Evolutionary conservation across 2,113 vertebrate genomes (phyloP).

Genomic region (Callorhinus ursinus): DNA sequence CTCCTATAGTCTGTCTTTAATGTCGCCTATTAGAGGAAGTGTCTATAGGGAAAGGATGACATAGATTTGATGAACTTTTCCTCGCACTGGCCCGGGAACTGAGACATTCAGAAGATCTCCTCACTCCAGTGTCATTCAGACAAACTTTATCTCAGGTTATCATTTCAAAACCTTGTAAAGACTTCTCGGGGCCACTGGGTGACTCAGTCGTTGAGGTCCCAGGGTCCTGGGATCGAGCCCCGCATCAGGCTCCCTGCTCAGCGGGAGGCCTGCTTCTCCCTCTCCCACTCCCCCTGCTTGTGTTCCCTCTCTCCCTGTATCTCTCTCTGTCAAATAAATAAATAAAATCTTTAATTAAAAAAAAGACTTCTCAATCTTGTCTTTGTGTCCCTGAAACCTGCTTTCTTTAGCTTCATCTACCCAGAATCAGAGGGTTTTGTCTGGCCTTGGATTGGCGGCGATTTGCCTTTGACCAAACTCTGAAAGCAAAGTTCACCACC

Average conservation of each 20-base stretch:
- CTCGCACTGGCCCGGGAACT: neutral
- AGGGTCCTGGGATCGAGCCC: too few relatives aligned
- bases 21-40: neutral
- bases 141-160: slow-evolving; percentile 25
- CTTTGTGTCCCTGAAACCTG: neutral
- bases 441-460: neutral
- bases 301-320: too few relatives aligned
- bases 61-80: neutral
- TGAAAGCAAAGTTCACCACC: neutral
- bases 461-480: neutral
- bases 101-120: neutral
- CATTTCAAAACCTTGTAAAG: slow-evolving; percentile 37
- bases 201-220: too few relatives aligned
- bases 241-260: too few relatives aligned
- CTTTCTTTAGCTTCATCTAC: neutral
- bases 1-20: neutral
- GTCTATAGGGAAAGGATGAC: neutral
- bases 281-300: too few relatives aligned
- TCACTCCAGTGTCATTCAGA: neutral
- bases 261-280: too few relatives aligned
- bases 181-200: neutral
- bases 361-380: slow-evolving; percentile 21
- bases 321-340: too few relatives aligned
- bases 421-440: neutral
- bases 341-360: too few relatives aligned